Evolutionary conservation across 2,888 invertebrate genomes (phyloP).

Genomic region (Lasioglossum pauxillum): DNA sequence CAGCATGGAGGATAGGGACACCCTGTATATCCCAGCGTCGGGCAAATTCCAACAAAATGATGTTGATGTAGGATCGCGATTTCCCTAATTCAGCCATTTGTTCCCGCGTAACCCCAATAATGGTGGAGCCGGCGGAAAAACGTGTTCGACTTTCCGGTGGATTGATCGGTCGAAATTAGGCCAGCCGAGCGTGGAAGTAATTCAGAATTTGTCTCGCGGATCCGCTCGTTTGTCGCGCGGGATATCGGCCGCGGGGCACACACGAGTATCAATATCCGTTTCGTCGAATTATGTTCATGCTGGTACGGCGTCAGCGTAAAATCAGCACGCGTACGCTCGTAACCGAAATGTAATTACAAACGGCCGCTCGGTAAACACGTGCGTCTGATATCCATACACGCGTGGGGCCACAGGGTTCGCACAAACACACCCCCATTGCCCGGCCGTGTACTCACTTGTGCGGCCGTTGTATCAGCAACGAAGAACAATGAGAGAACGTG

Average conservation of each 20-base stretch:
- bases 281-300: constrained; percentile 63
- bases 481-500: constrained; percentile 43
- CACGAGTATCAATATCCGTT: constrained; percentile 52
- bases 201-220: constrained; percentile 46
- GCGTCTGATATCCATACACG: constrained; percentile 62
- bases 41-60: not conserved
- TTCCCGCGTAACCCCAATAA: not conserved
- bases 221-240: constrained; percentile 37
- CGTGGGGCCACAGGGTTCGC: not conserved
- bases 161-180: constrained; percentile 7
- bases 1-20: no score
- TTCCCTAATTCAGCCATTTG: not conserved
- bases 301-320: constrained; percentile 44
- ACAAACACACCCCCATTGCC: not conserved
- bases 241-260: not conserved
- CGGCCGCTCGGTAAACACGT: constrained; percentile 61
- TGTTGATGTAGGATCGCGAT: not conserved
- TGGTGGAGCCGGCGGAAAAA: not conserved
- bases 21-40: not conserved
- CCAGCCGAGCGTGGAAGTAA: constrained; percentile 17
- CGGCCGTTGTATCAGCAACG: constrained; percentile 24
- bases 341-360: constrained; percentile 72
- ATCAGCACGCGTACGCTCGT: constrained; percentile 54
- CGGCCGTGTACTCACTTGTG: constrained; percentile 34
- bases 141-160: not conserved